A percentile compares a stretch with the other conserved stretches of the same genome.
Conservation (phyloP, 2,888 invertebrate genomes). For the Heliconius ismenius region DNA sequence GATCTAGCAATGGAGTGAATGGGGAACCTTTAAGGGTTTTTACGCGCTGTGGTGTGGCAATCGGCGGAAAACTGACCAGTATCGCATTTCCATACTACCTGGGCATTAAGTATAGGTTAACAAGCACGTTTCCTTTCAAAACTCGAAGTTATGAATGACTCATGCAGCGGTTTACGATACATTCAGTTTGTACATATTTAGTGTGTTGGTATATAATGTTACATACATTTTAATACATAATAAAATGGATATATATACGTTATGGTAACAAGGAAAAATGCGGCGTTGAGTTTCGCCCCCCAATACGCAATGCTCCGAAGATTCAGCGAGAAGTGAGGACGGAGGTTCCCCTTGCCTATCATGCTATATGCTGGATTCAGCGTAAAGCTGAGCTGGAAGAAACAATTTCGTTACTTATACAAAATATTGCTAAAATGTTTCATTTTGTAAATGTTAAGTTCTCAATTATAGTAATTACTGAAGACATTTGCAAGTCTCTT, state of each 20-base stretch:
- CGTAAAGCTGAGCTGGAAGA: too few relatives aligned
- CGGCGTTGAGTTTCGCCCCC: too few relatives aligned
- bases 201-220: background rate
- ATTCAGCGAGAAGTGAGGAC: too few relatives aligned
- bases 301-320: too few relatives aligned
- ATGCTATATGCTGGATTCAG: too few relatives aligned
- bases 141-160: slow-evolving; percentile 32
- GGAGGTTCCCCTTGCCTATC: too few relatives aligned
- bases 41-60: slow-evolving; percentile 46
- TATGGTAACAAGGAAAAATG: background rate
- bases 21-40: slow-evolving; percentile 55
- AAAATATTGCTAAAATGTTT: slow-evolving; percentile 4
- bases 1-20: slow-evolving; percentile 73
- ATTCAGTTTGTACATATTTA: slow-evolving; percentile 1
- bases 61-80: slow-evolving; percentile 55
- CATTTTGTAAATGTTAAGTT: slow-evolving; percentile 27
- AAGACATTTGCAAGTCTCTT: slow-evolving; percentile 37
- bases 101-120: slow-evolving; percentile 45
- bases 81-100: slow-evolving; percentile 55
- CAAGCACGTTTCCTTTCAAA: slow-evolving; percentile 43
- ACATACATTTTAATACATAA: background rate
- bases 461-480: slow-evolving; percentile 36
- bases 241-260: background rate
- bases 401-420: too few relatives aligned
- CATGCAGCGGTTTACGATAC: background rate